phyloP scores from a whole-genome alignment of 1,140 invertebrate species.

The Aphidius gifuensis region DNA sequence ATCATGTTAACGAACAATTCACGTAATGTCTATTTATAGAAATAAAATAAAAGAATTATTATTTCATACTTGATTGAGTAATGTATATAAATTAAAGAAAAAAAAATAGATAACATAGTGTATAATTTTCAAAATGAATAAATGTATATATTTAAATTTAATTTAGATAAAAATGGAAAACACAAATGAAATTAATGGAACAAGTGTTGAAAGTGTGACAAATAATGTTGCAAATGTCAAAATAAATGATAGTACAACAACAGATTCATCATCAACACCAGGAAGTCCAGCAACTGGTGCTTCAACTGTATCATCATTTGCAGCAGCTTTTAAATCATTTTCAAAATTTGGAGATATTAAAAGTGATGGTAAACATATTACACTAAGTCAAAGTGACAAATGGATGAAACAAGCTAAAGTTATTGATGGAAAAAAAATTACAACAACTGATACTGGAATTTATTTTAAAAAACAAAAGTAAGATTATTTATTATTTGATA shows the following conservation, averaged over 20 bases:
- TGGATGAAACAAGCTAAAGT: slow-evolving; percentile 94
- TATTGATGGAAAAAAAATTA: slow-evolving; percentile 85
- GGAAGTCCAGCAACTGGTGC: slow-evolving; percentile 16
- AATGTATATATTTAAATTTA: not conserved
- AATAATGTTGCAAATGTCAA: slow-evolving; percentile 42
- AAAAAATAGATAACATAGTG: slow-evolving; percentile 8
- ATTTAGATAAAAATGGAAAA: not conserved
- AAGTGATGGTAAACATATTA: slow-evolving; percentile 82
- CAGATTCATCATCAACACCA: slow-evolving; percentile 30
- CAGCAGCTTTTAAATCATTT: slow-evolving; percentile 62
- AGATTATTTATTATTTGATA: slow-evolving; percentile 27
- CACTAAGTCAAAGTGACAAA: slow-evolving; percentile 85
- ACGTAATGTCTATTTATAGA: slow-evolving; percentile 45
- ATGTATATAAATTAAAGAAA: slow-evolving; percentile 21
- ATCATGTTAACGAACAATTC: slow-evolving; percentile 30
- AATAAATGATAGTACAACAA: slow-evolving; percentile 35
- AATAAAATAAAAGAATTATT: slow-evolving; percentile 30
- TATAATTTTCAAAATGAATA: not conserved
- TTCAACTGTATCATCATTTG: slow-evolving; percentile 31
- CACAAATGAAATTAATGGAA: not conserved
- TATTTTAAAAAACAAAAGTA: slow-evolving; percentile 86
- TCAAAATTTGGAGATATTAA: slow-evolving; percentile 86
- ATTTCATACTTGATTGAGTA: not conserved
- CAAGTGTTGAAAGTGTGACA: slow-evolving; percentile 18
- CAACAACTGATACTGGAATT: slow-evolving; percentile 85